A percentile compares a stretch with the other conserved stretches of the same genome.
Evolutionary conservation across 2,888 invertebrate genomes (phyloP).

Genomic region (Amphipoea lucens): DNA sequence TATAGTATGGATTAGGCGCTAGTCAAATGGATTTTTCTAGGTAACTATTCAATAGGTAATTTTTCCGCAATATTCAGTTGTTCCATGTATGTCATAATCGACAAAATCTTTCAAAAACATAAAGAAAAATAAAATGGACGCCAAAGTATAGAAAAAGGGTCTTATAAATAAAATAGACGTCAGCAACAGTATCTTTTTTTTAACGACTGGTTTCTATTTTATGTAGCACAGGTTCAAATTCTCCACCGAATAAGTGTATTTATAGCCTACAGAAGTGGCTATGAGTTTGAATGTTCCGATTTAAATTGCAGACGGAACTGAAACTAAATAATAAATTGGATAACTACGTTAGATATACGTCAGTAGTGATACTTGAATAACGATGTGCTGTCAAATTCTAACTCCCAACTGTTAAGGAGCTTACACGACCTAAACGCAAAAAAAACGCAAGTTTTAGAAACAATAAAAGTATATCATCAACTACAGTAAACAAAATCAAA

Average conservation of each 20-base stretch:
- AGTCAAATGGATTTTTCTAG: background rate
- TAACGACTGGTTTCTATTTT: background rate
- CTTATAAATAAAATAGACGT: background rate
- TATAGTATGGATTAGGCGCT: background rate
- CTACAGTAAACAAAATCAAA: no score
- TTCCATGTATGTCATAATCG: no score
- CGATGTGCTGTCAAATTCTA: background rate
- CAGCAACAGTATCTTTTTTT: background rate
- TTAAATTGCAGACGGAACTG: constrained; percentile 8
- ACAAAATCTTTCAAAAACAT: no score
- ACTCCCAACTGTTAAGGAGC: background rate
- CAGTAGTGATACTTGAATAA: background rate
- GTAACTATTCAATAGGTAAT: no score
- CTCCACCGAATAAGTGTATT: constrained; percentile 3
- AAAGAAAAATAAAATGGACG: no score
- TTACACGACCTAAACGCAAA: no score
- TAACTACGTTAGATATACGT: constrained; percentile 4
- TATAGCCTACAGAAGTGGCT: background rate
- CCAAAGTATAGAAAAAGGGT: no score
- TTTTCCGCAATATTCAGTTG: no score
- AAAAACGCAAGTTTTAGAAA: no score
- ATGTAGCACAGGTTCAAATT: background rate
- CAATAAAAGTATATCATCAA: no score
- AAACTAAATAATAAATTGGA: constrained; percentile 37
- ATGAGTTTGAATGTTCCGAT: background rate